Base-by-base conservation (phyloP, 2,113 vertebrate species). In the Microcebus griseorufus region DNA sequence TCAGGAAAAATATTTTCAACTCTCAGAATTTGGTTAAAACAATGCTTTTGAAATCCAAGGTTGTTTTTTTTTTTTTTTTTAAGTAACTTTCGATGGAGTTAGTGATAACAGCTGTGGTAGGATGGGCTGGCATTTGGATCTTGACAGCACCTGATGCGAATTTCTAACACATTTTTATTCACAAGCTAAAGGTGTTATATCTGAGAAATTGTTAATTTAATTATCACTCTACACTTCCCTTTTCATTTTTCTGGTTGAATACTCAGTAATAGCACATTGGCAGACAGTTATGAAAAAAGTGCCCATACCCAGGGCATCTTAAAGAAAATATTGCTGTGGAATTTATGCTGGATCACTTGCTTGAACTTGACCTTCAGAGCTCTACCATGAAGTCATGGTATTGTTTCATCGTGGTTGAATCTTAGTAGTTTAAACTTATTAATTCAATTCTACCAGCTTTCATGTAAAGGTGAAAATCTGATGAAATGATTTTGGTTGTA, bases 91-190 rank as follows among this genome's bases (percentile, higher is more conserved):
- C 22, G n/a, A 42, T 70, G 37, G 27, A 42, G 42, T 55, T 70
- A 45, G 7, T 62, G 88, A 45, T 29, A 64, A n/a, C 58, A 93
- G 81, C 32, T 75, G 6, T 37, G 16, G 23, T 27, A 67, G n/a
- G 42, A 48, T 11, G 2, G 32, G 29, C 11, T 86, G 81, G 48
- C 62, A 70, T 83, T 39, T 45, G 72, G 76, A 92, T n/a, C 58
- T 83, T 69, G 69, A 83, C n/a, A 79, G 51, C 18, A 39, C 32
- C 62, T 86, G 62, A 72, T 32, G 6, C 0, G 14, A 65, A 67
- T 82, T 93, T 82, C 83, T 86, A 81, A 48, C 88, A 92, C 82
- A 69, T 90, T 80, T 96, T 91, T 95, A 92, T 93, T 87, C 91
- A 92, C 81, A 89, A 83, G 51, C n/a, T 79, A 69, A 92, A 88